phyloP scores from a whole-genome alignment of 2,113 vertebrate genomes.

The Prunella fulvescens region DNA sequence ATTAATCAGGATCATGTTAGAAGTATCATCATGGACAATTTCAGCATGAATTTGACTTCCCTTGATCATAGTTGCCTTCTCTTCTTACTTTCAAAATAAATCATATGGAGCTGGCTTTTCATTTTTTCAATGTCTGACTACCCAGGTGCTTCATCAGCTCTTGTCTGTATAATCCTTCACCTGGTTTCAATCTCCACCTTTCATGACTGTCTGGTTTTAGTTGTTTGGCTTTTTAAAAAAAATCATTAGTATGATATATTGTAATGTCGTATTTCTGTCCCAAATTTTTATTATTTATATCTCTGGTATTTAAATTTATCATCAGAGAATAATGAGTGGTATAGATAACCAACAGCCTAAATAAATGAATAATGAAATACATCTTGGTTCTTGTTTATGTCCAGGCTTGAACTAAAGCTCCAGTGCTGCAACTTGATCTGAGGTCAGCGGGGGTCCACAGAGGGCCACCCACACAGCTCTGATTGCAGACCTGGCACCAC shows the following conservation, averaged over 20 bases:
- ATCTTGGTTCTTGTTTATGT: conserved; percentile 13
- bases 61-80: background rate
- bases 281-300: background rate
- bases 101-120: background rate
- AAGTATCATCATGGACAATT: background rate
- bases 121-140: background rate
- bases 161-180: conserved; percentile 24
- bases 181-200: conserved; percentile 38
- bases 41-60: background rate
- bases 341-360: conserved; percentile 12
- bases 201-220: conserved; percentile 9
- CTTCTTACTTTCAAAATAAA: conserved; percentile 38
- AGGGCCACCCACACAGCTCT: conserved; percentile 38
- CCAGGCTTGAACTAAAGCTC: conserved; percentile 10
- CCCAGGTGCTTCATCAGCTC: conserved; percentile 18
- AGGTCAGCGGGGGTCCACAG: conserved; percentile 24
- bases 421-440: conserved; percentile 45
- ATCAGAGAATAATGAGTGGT: background rate
- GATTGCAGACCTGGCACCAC: conserved; percentile 41
- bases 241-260: background rate
- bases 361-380: conserved; percentile 9
- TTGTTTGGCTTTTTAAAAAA: background rate
- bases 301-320: background rate
- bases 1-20: background rate
- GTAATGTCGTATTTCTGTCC: background rate